Evolutionary conservation across 2,888 invertebrate genomes (phyloP).

Genomic region (Gibbula magus): DNA sequence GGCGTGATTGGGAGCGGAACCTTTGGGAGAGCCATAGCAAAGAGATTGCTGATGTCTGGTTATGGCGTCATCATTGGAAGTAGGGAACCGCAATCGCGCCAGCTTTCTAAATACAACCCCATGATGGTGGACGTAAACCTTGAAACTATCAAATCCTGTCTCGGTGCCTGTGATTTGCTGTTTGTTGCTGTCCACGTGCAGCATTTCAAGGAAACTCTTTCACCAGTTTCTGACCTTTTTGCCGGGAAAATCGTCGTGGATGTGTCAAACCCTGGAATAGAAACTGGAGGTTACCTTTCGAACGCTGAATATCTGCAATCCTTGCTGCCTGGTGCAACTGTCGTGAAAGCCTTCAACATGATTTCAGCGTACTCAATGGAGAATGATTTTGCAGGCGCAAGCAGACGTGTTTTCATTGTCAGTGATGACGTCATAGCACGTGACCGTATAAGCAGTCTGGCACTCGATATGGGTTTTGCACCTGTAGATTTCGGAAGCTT

Average conservation of each 20-base stretch:
- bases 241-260: slow-evolving; percentile 61
- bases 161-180: slow-evolving; percentile 48
- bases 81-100: slow-evolving; percentile 50
- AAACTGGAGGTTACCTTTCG: slow-evolving; percentile 47
- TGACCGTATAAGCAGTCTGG: slow-evolving; percentile 51
- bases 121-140: slow-evolving; percentile 55
- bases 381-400: slow-evolving; percentile 51
- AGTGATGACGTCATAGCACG: slow-evolving; percentile 53
- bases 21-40: slow-evolving; percentile 61
- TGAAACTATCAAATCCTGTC: slow-evolving; percentile 52
- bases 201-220: slow-evolving; percentile 54
- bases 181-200: slow-evolving; percentile 62
- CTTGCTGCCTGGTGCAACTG: slow-evolving; percentile 48
- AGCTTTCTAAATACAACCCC: slow-evolving; percentile 45
- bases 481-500: slow-evolving; percentile 60
- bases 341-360: slow-evolving; percentile 69
- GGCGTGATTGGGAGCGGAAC: slow-evolving; percentile 68
- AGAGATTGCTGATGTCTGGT: slow-evolving; percentile 56
- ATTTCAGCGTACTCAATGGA: slow-evolving; percentile 66
- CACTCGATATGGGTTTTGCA: slow-evolving; percentile 60
- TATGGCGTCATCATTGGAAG: slow-evolving; percentile 66
- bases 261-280: slow-evolving; percentile 60
- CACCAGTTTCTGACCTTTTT: slow-evolving; percentile 41
- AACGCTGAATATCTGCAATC: slow-evolving; percentile 59
- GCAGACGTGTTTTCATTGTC: slow-evolving; percentile 58